Conservation (phyloP, 2,113 vertebrate species). For the Macrotis lagotis region DNA sequence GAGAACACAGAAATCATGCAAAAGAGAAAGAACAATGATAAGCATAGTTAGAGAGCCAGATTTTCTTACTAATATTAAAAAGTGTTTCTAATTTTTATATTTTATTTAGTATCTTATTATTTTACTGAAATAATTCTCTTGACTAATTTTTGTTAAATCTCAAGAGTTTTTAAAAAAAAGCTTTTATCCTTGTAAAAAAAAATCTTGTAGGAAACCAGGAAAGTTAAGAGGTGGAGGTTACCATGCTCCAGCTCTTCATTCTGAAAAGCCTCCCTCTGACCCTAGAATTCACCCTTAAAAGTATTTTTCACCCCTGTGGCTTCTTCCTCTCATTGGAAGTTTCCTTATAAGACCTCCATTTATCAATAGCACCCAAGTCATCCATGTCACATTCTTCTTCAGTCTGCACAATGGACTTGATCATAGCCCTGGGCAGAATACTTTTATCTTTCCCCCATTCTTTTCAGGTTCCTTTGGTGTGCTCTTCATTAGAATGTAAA, state of each 20-base stretch:
- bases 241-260: neutral
- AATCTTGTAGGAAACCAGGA: neutral
- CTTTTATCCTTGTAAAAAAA: neutral
- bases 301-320: neutral
- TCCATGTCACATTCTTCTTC: neutral
- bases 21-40: neutral
- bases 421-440: neutral
- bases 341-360: too few relatives aligned
- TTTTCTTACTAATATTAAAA: neutral
- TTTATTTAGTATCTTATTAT: neutral
- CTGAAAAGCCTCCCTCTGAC: neutral
- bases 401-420: neutral
- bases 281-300: neutral
- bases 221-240: neutral
- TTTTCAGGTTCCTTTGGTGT: neutral
- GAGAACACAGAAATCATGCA: neutral
- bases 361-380: neutral
- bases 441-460: neutral
- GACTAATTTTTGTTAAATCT: neutral
- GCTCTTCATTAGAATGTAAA: neutral
- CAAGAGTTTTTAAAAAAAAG: neutral
- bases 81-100: neutral
- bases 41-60: neutral
- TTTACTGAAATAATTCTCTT: neutral
- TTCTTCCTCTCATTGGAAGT: neutral